Percentiles rank a stretch among this genome's conserved stretches.
These are phyloP conservation scores for Sminthurinus aureus DNA, from an alignment of 2,888 invertebrate genomes.

Conservation along the genomic window DNA sequence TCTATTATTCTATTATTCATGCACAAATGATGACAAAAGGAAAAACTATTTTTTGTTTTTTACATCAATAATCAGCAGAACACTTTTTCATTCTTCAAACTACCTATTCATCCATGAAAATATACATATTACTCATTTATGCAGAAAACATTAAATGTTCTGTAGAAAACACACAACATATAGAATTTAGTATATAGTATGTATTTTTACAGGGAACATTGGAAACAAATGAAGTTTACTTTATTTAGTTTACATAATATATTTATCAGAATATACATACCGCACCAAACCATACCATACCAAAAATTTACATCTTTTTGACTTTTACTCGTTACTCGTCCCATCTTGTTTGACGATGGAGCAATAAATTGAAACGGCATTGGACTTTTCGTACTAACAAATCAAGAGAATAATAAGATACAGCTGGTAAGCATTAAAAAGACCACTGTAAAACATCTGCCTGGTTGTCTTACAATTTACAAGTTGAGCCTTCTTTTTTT, in stretches of 20 bases:
- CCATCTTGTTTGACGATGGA: neutral
- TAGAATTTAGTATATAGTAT: no score
- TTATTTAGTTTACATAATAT: neutral
- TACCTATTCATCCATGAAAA: no score
- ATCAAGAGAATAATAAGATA: conserved; percentile 10
- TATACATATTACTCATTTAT: no score
- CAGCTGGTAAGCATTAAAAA: conserved; percentile 23
- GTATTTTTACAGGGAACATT: neutral
- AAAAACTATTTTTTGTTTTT: no score
- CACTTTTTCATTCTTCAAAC: no score
- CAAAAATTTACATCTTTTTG: neutral
- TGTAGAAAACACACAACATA: no score
- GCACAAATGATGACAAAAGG: no score
- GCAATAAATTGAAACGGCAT: conserved; percentile 27
- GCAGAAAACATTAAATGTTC: no score
- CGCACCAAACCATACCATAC: neutral
- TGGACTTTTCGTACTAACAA: conserved; percentile 12
- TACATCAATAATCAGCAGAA: no score
- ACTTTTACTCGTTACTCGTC: neutral
- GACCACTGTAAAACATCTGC: conserved; percentile 9
- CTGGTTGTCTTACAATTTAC: conserved; percentile 7
- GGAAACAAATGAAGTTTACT: neutral
- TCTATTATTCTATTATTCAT: no score
- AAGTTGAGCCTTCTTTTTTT: neutral
- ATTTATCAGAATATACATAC: neutral